Base-by-base conservation (phyloP, 2,113 vertebrate genomes). In the Atractosteus spatula region DNA sequence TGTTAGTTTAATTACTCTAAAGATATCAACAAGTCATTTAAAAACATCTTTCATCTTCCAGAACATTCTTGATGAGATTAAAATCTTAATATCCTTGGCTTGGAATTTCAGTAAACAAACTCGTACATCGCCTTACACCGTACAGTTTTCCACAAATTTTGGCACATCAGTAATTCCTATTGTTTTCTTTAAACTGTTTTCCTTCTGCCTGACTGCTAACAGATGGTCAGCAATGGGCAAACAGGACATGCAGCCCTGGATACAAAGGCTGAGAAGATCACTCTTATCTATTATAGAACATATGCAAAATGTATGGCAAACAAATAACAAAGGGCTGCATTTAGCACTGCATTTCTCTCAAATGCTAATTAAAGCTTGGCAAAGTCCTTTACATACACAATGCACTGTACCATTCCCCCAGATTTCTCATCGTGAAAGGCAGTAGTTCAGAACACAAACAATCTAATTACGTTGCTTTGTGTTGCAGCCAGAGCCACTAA, bases 241-340 rank as follows among this genome's bases (percentile, higher is more conserved):
- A 71, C 61, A 54, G 69, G 7, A 11, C 56, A 12, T 55, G 3
- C 14, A 14, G 56, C 45, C 10, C 44, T 71, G 43, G 45, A 12
- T 66, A 55, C 29, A 65, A 45, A 71, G 10, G 8, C 45, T 3
- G 45, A 17, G 51, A 62, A 55, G 51, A 66, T 66, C 55, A 14
- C 63, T 42, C 62, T 66, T 71, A 72, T 72, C 71, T 72, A 45
- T 13, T 8, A 10, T 64, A 41, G 62, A 72, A 66, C 71, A 72
- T 66, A 72, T 72, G 71, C 71, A 66, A 44, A 72, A 72, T 64
- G 70, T 71, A 66, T 72, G 71, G 62, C 71, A 13, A 29, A 12
- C 42, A 43, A 44, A 71, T n/a, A 62, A 71, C 69, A 71, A 55
- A 71, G 10, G 44, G 29, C 42, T 61, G 42, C 11, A 44, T 62